These are phyloP conservation scores for Rhagoletis zephyria DNA, from an alignment of 1,140 invertebrate genomes.

Conservation along the genomic window DNA sequence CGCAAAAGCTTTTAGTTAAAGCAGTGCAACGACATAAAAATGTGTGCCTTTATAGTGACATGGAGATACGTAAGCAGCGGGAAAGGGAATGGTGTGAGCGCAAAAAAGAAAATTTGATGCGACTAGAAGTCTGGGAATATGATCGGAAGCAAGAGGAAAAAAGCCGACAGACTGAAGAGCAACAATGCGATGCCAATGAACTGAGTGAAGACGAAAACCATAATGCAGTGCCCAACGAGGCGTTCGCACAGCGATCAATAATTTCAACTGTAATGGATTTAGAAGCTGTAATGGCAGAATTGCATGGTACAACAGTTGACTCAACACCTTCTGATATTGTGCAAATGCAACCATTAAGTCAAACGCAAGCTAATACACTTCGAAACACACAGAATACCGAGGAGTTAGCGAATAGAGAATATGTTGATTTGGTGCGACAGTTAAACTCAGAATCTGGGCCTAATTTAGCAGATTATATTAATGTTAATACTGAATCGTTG, in stretches of 20 bases:
- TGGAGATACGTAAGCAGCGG: neutral
- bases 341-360: neutral
- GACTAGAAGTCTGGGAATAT: constrained; percentile 10
- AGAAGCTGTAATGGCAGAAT: neutral
- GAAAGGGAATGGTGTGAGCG: constrained; percentile 23
- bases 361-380: neutral
- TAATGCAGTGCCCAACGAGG: neutral
- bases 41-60: neutral
- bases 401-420: constrained; percentile 14
- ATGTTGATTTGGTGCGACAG: neutral
- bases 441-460: neutral
- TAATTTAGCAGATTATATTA: neutral
- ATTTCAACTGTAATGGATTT: neutral
- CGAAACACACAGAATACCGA: constrained; percentile 25
- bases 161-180: neutral
- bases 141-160: neutral
- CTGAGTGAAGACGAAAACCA: neutral
- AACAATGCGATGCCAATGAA: neutral
- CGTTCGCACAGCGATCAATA: neutral
- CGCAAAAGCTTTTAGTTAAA: constrained; percentile 25
- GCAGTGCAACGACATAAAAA: neutral
- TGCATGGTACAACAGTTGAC: neutral
- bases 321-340: neutral
- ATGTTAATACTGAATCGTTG: constrained; percentile 26
- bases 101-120: constrained; percentile 47